Conservation (phyloP, 1,140 invertebrate genomes). For the Bursaphelenchus mucronatus region DNA sequence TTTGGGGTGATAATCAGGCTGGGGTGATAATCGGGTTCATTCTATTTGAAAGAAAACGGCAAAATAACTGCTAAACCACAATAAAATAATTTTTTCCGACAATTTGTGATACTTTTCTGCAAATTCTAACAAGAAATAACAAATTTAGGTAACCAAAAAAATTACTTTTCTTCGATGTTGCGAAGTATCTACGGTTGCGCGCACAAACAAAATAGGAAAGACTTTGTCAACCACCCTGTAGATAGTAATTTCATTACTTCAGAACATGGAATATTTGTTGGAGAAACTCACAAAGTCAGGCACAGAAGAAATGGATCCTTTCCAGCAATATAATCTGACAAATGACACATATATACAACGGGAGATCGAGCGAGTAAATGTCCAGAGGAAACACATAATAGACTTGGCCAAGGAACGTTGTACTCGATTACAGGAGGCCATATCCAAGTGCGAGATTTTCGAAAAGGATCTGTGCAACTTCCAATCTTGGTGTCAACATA, state of each 20-base stretch:
- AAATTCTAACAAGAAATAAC: too few species aligned
- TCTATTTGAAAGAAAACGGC: too few species aligned
- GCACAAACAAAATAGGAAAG: too few species aligned
- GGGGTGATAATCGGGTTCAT: too few species aligned
- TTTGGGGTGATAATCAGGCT: too few species aligned
- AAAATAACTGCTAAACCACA: too few species aligned
- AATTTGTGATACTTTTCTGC: too few species aligned
- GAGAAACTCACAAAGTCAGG: slow-evolving; percentile 29
- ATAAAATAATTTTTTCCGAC: too few species aligned
- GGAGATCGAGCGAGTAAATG: slow-evolving; percentile 8
- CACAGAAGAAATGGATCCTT: slow-evolving; percentile 28
- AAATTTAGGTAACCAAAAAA: too few species aligned
- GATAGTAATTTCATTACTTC: slow-evolving; percentile 22
- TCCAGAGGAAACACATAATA: slow-evolving; percentile 19
- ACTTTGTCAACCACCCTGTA: too few species aligned
- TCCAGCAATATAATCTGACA: not conserved
- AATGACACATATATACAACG: slow-evolving; percentile 17
- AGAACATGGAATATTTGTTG: slow-evolving; percentile 54
- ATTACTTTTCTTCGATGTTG: too few species aligned
- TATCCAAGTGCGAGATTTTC: slow-evolving; percentile 48
- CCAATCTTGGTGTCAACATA: slow-evolving; percentile 49
- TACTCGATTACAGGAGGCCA: slow-evolving; percentile 31
- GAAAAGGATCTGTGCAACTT: slow-evolving; percentile 47
- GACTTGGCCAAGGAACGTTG: slow-evolving; percentile 30
- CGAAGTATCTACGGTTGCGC: too few species aligned